phyloP scores from a whole-genome alignment of 2,797 vertebrate genomes.

The Falco columbarius region DNA sequence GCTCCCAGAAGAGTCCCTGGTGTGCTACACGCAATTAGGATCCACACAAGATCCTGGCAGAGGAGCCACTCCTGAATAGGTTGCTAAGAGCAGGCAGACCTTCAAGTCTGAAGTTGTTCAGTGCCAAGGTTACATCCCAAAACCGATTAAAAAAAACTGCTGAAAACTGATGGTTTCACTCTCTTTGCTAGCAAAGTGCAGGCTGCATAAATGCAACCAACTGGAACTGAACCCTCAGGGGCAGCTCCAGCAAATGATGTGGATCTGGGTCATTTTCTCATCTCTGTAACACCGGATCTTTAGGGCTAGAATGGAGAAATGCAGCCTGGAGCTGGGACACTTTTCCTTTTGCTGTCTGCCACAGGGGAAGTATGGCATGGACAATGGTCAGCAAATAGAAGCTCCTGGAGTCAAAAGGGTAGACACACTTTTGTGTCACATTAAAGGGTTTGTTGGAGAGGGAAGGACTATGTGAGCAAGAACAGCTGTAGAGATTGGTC shows the following conservation, averaged over 20 bases:
- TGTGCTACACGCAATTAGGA: not conserved
- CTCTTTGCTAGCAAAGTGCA: not conserved
- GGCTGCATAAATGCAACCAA: not conserved
- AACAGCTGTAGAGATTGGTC: not conserved
- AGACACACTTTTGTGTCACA: fast-evolving
- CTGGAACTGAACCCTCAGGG: not conserved
- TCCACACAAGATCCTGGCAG: not conserved
- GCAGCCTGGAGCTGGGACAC: not conserved
- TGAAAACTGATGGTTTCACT: not conserved
- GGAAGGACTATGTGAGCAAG: not conserved
- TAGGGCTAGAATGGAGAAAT: not conserved
- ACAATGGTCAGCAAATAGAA: not conserved
- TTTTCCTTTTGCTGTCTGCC: not conserved
- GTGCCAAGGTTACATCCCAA: not conserved
- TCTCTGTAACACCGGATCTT: not conserved
- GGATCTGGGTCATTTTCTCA: not conserved
- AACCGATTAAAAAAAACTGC: not conserved
- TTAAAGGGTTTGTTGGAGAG: not conserved
- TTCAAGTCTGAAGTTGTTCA: not conserved
- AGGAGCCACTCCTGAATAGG: not conserved
- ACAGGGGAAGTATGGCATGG: not conserved
- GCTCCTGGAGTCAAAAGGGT: not conserved
- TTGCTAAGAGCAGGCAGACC: not conserved
- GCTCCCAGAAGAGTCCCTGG: not conserved
- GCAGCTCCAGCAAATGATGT: not conserved